These are phyloP conservation scores for Spisula subtruncata DNA, from an alignment of 2,888 invertebrate genomes.

Conservation along the genomic window DNA sequence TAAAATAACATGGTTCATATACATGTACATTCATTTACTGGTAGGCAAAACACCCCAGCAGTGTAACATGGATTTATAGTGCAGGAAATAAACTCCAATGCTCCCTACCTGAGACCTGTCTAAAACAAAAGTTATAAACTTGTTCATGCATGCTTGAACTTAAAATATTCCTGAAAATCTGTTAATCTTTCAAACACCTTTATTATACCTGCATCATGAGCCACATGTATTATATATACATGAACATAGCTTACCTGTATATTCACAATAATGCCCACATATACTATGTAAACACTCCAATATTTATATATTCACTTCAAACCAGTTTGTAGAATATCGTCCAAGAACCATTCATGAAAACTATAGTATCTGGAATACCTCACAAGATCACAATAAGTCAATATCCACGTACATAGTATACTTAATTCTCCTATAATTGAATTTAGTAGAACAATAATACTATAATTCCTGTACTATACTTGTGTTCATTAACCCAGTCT, in stretches of 20 bases:
- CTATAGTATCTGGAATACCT: neutral
- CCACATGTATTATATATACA: neutral
- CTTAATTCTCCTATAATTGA: slow-evolving; percentile 6
- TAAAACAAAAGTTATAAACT: no score
- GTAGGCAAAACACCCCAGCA: no score
- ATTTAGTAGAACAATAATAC: no score
- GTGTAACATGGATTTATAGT: no score
- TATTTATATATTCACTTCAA: neutral
- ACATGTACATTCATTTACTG: no score
- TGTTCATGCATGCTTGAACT: neutral
- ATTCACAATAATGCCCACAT: neutral
- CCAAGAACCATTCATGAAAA: neutral
- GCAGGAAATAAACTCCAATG: no score
- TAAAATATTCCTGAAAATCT: neutral
- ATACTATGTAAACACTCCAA: neutral
- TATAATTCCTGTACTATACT: slow-evolving; percentile 37
- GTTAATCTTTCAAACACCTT: neutral
- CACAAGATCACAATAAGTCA: neutral
- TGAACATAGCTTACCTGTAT: neutral
- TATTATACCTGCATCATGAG: neutral
- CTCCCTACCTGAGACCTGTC: no score
- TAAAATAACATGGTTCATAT: no score
- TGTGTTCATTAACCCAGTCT: slow-evolving; percentile 25
- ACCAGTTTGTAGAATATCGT: neutral
- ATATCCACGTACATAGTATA: neutral